Conservation (phyloP, 2,888 invertebrate genomes). For the Ligdia adustata region DNA sequence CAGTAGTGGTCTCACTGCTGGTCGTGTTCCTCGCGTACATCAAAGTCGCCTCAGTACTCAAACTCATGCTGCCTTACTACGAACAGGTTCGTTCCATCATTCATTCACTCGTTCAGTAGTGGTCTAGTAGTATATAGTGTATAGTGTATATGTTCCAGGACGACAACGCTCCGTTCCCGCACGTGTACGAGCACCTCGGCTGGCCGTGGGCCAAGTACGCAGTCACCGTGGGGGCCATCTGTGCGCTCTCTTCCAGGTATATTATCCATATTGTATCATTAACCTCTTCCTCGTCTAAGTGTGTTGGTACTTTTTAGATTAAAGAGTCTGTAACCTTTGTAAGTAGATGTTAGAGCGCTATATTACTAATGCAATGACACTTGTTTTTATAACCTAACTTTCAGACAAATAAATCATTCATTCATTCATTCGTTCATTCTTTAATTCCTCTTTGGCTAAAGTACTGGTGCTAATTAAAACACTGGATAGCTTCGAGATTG, state of each 20-base stretch:
- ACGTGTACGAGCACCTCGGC: slow-evolving; percentile 89
- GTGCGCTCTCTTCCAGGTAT: slow-evolving; percentile 93
- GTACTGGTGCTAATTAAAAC: no score
- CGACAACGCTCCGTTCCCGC: slow-evolving; percentile 90
- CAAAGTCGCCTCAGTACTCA: slow-evolving; percentile 94
- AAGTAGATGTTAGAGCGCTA: no score
- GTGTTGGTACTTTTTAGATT: no score
- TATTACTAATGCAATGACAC: no score
- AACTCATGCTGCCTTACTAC: slow-evolving; percentile 89
- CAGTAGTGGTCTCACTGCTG: slow-evolving; percentile 92
- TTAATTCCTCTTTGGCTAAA: no score
- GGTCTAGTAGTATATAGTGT: slow-evolving; percentile 62
- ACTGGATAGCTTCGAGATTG: no score
- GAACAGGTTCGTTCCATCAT: not conserved
- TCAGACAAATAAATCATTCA: no score
- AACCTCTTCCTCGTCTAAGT: no score
- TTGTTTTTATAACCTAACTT: no score
- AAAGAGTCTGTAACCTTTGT: no score
- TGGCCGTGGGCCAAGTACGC: slow-evolving; percentile 92
- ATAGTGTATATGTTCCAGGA: slow-evolving; percentile 74
- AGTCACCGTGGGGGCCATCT: slow-evolving; percentile 93
- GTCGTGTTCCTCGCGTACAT: slow-evolving; percentile 96
- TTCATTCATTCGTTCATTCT: no score
- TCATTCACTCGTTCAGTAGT: slow-evolving; percentile 88
- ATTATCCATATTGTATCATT: no score